phyloP scores from a whole-genome alignment of 2,113 vertebrate species.

The Bos javanicus region DNA sequence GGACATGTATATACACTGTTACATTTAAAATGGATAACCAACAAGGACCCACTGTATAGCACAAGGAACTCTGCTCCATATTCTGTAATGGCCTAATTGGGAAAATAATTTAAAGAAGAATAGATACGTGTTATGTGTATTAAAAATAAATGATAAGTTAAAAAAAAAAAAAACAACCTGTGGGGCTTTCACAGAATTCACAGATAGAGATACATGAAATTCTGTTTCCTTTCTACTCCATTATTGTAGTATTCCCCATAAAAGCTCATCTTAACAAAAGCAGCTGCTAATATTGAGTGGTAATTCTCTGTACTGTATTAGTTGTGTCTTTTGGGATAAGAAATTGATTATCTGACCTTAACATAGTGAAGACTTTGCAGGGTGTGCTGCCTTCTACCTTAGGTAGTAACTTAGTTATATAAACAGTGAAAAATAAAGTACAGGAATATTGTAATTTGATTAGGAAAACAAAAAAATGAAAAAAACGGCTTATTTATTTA shows the following conservation, averaged over 20 bases:
- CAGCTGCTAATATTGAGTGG: slow-evolving; percentile 68
- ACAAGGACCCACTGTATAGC: not conserved
- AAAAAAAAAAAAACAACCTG: slow-evolving; percentile 41
- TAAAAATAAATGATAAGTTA: not conserved
- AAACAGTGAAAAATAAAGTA: slow-evolving; percentile 44
- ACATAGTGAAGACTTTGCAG: slow-evolving; percentile 49
- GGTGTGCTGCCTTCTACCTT: slow-evolving; percentile 26
- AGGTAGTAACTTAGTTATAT: slow-evolving; percentile 48
- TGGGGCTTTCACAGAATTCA: slow-evolving; percentile 14
- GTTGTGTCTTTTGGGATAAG: slow-evolving; percentile 65
- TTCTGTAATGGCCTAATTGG: not conserved
- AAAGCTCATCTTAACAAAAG: slow-evolving; percentile 60
- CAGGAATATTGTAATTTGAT: slow-evolving; percentile 4
- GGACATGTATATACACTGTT: not conserved
- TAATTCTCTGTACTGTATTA: slow-evolving; percentile 70
- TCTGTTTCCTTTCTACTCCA: slow-evolving; percentile 44
- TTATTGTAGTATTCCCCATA: slow-evolving; percentile 45
- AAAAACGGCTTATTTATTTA: not conserved
- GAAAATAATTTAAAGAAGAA: not conserved
- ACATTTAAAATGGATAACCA: not conserved
- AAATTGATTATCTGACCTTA: slow-evolving; percentile 74
- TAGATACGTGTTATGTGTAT: not conserved
- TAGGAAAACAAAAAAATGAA: not conserved
- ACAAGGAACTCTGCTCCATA: not conserved
- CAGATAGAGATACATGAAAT: slow-evolving; percentile 12